Conservation (phyloP, 92 coral and sea anemone genomes). For the Micromussa lordhowensis region DNA sequence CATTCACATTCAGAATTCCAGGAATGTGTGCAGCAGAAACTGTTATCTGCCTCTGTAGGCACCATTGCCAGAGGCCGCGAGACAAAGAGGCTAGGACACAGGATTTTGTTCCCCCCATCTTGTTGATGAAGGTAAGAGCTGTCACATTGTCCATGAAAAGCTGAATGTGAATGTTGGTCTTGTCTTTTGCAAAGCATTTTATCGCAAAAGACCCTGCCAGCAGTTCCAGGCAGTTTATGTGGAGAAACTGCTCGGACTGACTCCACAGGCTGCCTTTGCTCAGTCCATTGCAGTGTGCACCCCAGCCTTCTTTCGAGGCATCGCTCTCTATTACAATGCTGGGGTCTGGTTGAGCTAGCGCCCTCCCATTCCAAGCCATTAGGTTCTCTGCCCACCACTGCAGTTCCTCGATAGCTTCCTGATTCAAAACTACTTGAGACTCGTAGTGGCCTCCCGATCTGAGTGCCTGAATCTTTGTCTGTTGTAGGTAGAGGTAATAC, state of each 20-base stretch:
- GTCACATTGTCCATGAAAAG: constrained; percentile 58
- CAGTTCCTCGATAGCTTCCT: constrained; percentile 38
- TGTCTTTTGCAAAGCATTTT: constrained; percentile 49
- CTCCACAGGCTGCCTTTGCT: constrained; percentile 38
- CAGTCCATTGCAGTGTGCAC: constrained; percentile 45
- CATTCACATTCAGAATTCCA: constrained; percentile 42
- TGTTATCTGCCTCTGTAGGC: constrained; percentile 7
- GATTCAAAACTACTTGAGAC: constrained; percentile 28
- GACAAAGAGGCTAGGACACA: constrained; percentile 41
- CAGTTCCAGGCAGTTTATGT: constrained; percentile 53
- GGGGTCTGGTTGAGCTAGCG: constrained; percentile 24
- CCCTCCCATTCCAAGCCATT: constrained; percentile 56
- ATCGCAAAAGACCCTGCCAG: constrained; percentile 56
- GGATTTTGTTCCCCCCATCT: constrained; percentile 56
- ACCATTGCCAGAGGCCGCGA: constrained; percentile 59
- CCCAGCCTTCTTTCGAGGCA: constrained; percentile 54
- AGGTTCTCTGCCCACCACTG: constrained; percentile 44
- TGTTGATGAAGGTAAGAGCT: constrained; percentile 58
- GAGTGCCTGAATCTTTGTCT: neutral
- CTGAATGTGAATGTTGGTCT: constrained; percentile 40
- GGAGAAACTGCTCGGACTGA: constrained; percentile 33
- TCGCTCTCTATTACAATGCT: constrained; percentile 37
- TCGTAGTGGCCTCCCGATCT: neutral
- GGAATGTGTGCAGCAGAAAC: constrained; percentile 51
- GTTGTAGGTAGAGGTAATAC: constrained; percentile 29